Evolutionary conservation across 2,797 vertebrate species (phyloP).

Genomic region (Enteromius argenteus): DNA sequence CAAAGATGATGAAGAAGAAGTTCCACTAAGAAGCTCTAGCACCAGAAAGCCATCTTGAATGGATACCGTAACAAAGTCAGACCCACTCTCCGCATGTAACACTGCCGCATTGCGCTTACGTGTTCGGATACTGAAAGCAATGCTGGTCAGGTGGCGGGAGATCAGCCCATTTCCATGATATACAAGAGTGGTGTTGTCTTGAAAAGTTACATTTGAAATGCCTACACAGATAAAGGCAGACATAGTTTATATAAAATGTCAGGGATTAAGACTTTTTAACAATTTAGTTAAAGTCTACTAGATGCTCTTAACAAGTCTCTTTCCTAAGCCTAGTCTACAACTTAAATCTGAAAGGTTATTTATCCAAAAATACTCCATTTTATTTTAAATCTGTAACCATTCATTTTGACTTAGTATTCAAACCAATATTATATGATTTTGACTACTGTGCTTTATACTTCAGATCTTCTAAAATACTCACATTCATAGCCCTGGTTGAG

Average conservation of each 20-base stretch:
- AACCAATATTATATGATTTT: background rate
- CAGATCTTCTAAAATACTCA: constrained; percentile 71
- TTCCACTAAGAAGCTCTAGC: constrained; percentile 82
- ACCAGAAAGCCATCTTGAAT: constrained; percentile 82
- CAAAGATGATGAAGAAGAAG: constrained; percentile 58
- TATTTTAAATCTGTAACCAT: background rate
- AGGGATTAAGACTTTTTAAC: background rate
- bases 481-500: constrained; percentile 88
- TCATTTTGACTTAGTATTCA: background rate
- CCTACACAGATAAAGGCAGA: constrained; percentile 72
- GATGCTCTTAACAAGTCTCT: background rate
- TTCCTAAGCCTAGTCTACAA: background rate
- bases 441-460: background rate
- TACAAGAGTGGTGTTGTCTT: constrained; percentile 76
- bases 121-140: constrained; percentile 86
- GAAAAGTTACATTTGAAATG: constrained; percentile 84
- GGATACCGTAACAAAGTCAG: constrained; percentile 81
- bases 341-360: background rate
- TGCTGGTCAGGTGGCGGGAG: constrained; percentile 82
- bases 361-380: background rate
- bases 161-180: constrained; percentile 87
- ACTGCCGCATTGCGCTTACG: constrained; percentile 75
- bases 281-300: background rate
- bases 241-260: background rate
- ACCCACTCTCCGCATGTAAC: constrained; percentile 82